phyloP scores from a whole-genome alignment of 1,140 invertebrate genomes.

The Drosophila grimshawi region DNA sequence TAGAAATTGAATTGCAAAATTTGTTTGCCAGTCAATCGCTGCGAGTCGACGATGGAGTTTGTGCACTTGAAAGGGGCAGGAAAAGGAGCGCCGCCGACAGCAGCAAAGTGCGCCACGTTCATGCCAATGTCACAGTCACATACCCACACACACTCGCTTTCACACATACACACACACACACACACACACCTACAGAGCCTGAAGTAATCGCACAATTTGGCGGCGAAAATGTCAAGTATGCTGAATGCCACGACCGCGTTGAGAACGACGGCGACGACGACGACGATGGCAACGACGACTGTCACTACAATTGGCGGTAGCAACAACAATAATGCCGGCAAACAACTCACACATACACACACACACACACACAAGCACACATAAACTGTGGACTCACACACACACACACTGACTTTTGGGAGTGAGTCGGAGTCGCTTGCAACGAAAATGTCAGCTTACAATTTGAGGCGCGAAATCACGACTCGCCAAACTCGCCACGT shows the following conservation, averaged over 20 bases:
- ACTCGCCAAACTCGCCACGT: conserved; percentile 38
- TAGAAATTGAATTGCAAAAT: conserved; percentile 83
- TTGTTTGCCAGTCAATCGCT: conserved; percentile 73
- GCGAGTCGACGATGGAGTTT: conserved; percentile 45
- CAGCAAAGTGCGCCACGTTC: conserved; percentile 56
- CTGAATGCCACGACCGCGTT: conserved; percentile 44
- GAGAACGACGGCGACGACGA: conserved; percentile 4
- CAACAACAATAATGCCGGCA: conserved; percentile 64
- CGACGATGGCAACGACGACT: conserved; percentile 37
- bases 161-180: conserved; percentile 9
- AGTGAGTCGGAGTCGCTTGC: conserved; percentile 45
- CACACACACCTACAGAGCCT: conserved; percentile 13
- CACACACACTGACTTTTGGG: conserved; percentile 14
- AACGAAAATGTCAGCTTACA: conserved; percentile 35
- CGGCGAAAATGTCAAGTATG: conserved; percentile 81
- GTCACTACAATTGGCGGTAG: conserved; percentile 65
- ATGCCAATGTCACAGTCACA: conserved; percentile 58
- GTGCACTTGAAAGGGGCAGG: conserved; percentile 16
- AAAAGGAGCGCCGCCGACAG: conserved; percentile 1
- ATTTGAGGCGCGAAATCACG: conserved; percentile 60
- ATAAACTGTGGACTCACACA: conserved; percentile 11
- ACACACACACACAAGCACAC: conserved; percentile 20
- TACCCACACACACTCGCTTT: neutral
- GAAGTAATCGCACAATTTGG: conserved; percentile 78
- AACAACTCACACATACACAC: conserved; percentile 17